These are phyloP conservation scores for Dynastes hyllus DNA, from an alignment of 2,888 invertebrate species.

Conservation along the genomic window DNA sequence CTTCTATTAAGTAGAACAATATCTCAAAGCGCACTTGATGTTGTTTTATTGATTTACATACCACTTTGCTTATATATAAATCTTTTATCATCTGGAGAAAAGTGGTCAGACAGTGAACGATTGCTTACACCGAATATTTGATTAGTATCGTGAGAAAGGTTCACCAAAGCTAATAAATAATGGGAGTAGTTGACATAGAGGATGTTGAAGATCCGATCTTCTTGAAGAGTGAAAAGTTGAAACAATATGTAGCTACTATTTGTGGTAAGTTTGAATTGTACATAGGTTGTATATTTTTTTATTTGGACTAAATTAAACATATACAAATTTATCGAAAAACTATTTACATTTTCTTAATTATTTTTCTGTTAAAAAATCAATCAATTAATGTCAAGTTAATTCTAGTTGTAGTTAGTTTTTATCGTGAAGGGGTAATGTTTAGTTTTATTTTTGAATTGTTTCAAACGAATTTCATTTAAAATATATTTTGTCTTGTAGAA, in stretches of 20 bases:
- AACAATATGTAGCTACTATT: conserved; percentile 55
- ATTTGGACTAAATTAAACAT: too few species aligned
- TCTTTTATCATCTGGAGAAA: conserved; percentile 34
- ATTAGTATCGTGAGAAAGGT: conserved; percentile 14
- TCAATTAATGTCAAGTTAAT: too few species aligned
- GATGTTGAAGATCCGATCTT: conserved; percentile 48
- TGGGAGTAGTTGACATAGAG: conserved; percentile 9
- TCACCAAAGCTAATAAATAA: not conserved
- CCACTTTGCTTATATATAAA: conserved; percentile 27
- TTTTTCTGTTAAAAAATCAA: too few species aligned
- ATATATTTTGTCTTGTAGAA: too few species aligned
- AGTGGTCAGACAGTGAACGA: not conserved
- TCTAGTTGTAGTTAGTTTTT: too few species aligned
- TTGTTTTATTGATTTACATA: conserved; percentile 26
- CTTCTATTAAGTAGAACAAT: not conserved
- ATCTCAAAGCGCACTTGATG: not conserved
- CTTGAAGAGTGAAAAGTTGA: conserved; percentile 49
- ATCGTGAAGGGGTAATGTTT: too few species aligned
- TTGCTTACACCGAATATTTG: not conserved
- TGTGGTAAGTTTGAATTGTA: conserved; percentile 53
- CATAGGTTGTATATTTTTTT: too few species aligned
- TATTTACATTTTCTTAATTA: too few species aligned
- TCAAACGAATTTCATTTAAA: too few species aligned
- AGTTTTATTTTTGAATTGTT: too few species aligned
- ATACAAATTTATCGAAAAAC: too few species aligned